phyloP scores from a whole-genome alignment of 2,888 invertebrate genomes.

The Noctua comes region DNA sequence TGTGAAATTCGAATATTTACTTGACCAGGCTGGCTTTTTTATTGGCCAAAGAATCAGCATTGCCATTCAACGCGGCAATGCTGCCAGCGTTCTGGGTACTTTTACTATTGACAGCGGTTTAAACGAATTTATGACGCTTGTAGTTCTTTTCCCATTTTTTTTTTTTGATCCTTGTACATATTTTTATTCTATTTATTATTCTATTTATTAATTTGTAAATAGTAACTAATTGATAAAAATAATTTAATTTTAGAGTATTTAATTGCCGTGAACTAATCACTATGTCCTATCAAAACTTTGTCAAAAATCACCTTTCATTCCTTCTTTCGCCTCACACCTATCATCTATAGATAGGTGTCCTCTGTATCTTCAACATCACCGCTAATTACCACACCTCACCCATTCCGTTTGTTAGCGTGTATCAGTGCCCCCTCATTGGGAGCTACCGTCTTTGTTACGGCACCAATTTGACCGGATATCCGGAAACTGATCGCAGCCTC shows the following conservation, averaged over 20 bases:
- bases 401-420: conserved; percentile 53
- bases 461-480: conserved; percentile 59
- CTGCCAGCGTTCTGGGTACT: background rate
- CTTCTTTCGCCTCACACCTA: no score
- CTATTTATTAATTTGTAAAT: background rate
- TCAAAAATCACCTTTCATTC: background rate
- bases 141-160: background rate
- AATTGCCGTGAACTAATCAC: background rate
- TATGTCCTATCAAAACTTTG: background rate
- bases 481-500: conserved; percentile 46
- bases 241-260: background rate
- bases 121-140: background rate
- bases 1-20: background rate
- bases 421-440: conserved; percentile 51
- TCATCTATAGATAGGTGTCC: background rate
- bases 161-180: background rate
- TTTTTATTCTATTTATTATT: background rate
- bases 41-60: background rate
- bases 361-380: background rate
- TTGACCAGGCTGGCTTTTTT: background rate
- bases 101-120: background rate
- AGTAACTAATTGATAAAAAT: background rate
- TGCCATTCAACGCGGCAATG: background rate
- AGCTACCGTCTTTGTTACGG: conserved; percentile 53
- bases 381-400: conserved; percentile 21